These are phyloP conservation scores for Conomelus anceps DNA, from an alignment of 2,888 invertebrate species.

Conservation along the genomic window DNA sequence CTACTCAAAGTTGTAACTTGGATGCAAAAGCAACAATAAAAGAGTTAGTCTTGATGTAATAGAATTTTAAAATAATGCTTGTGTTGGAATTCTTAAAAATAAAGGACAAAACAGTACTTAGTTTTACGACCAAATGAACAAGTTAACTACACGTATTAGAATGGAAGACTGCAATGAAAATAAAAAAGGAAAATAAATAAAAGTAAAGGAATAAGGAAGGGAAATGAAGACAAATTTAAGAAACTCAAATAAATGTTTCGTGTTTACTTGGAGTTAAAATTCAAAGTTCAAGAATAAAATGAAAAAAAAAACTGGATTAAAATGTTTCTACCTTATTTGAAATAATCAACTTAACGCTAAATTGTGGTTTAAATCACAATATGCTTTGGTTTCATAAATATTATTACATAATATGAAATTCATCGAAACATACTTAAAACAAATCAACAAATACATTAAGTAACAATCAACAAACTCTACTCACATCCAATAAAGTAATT, in stretches of 20 bases:
- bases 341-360: not conserved
- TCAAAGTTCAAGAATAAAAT: not conserved
- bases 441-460: not conserved
- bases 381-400: not conserved
- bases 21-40: too few species aligned
- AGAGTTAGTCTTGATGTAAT: too few species aligned
- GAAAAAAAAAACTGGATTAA: not conserved
- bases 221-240: not conserved
- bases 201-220: not conserved
- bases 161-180: not conserved
- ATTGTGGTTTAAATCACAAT: not conserved
- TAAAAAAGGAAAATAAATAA: not conserved
- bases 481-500: not conserved
- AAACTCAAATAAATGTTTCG: not conserved
- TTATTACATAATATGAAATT: not conserved
- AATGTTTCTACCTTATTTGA: not conserved
- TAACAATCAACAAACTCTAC: not conserved
- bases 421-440: not conserved
- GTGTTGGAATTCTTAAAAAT: too few species aligned
- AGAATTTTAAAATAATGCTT: too few species aligned
- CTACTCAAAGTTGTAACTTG: too few species aligned
- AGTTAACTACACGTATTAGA: not conserved
- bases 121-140: not conserved
- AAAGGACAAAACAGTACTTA: too few species aligned
- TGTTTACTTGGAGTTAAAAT: not conserved